Evolutionary conservation across 2,797 vertebrate genomes (phyloP).

Genomic region (Notamacropus eugenii): DNA sequence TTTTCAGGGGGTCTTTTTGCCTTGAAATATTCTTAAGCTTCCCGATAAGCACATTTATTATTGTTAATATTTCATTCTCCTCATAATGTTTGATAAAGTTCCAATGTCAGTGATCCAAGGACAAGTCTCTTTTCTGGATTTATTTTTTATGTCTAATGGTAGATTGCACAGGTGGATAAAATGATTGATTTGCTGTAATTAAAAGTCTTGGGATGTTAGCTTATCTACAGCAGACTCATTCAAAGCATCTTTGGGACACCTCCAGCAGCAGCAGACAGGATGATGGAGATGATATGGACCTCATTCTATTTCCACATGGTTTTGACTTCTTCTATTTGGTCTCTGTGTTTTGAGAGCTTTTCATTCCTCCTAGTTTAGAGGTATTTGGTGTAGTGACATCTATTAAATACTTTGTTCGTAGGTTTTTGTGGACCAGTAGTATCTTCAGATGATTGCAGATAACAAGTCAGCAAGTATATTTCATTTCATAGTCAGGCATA

Average conservation of each 20-base stretch:
- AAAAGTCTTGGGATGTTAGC: not conserved
- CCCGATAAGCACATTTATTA: not conserved
- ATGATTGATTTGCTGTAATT: not conserved
- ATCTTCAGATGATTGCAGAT: not conserved
- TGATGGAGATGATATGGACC: not conserved
- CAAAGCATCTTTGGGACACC: not conserved
- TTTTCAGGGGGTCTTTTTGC: constrained; percentile 40
- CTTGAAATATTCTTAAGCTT: constrained; percentile 12
- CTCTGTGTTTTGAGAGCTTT: not conserved
- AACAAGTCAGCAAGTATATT: not conserved
- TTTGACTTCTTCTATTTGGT: not conserved
- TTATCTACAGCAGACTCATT: not conserved
- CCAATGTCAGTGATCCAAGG: not conserved
- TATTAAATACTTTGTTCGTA: not conserved
- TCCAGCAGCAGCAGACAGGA: not conserved
- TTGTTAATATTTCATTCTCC: too few species aligned
- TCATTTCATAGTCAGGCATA: not conserved
- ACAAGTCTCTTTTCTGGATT: not conserved
- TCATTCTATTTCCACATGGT: not conserved
- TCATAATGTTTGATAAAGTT: constrained; percentile 38
- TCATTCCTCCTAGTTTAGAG: not conserved
- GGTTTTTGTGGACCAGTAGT: not conserved
- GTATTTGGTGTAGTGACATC: not conserved
- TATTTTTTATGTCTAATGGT: not conserved
- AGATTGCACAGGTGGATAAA: not conserved